Conservation (phyloP, 1,140 invertebrate genomes). For the Trachymyrmex cornetzi region DNA sequence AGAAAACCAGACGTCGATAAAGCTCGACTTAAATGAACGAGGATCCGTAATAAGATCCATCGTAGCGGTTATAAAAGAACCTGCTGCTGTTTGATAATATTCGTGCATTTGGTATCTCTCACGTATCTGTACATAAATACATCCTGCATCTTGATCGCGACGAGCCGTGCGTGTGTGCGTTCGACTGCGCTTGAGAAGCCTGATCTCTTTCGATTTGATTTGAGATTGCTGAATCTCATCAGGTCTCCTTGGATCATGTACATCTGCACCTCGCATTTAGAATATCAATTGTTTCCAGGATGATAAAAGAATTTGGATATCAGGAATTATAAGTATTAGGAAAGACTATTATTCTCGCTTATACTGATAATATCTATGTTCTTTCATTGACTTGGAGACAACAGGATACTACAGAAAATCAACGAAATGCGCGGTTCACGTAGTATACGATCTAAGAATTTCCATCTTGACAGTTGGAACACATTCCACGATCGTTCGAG, state of each 20-base stretch:
- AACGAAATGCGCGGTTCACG: not conserved
- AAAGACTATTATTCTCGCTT: constrained; percentile 8
- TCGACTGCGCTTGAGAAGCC: constrained; percentile 63
- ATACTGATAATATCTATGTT: not conserved
- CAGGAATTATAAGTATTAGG: not conserved
- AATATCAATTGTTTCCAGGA: not conserved
- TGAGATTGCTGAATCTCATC: constrained; percentile 20
- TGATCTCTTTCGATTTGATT: constrained; percentile 52
- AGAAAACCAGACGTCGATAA: constrained; percentile 86
- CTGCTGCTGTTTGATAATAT: constrained; percentile 74
- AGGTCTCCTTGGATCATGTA: constrained; percentile 47
- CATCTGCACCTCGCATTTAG: not conserved
- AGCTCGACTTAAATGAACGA: constrained; percentile 52
- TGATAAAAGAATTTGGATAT: not conserved
- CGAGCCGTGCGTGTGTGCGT: constrained; percentile 71
- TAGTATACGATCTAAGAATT: constrained; percentile 12
- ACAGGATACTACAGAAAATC: not conserved
- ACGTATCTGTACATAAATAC: constrained; percentile 74
- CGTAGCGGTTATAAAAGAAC: constrained; percentile 66
- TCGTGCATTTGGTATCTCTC: constrained; percentile 72
- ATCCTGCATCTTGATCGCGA: constrained; percentile 73
- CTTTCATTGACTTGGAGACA: not conserved
- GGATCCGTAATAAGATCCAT: constrained; percentile 62
- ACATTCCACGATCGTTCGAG: constrained; percentile 56
- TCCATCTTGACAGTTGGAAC: constrained; percentile 43